Evolutionary conservation across 1,140 invertebrate species (phyloP).

Genomic region (Macrosteles quadrilineatus): DNA sequence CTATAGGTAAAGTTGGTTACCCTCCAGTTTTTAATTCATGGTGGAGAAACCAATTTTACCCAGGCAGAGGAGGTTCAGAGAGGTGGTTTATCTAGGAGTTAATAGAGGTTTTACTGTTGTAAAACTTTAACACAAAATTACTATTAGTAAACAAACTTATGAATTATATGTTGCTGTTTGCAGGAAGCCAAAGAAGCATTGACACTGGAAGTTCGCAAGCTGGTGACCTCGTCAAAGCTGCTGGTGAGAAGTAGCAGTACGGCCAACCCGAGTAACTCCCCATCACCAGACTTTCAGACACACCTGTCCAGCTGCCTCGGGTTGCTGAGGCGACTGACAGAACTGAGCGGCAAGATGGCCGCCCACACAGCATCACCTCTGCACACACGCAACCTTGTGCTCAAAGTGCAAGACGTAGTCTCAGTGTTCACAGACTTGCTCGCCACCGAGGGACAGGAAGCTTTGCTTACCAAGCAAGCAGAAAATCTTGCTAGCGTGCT

Average conservation of each 20-base stretch:
- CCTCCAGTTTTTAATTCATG: no score
- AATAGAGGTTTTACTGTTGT: no score
- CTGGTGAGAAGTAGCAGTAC: constrained; percentile 63
- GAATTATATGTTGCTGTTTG: no score
- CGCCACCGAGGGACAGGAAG: constrained; percentile 52
- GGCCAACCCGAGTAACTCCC: constrained; percentile 41
- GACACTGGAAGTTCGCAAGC: constrained; percentile 73
- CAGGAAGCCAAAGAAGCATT: constrained; percentile 72
- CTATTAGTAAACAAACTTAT: no score
- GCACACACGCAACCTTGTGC: constrained; percentile 75
- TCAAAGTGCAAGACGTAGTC: constrained; percentile 61
- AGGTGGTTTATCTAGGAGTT: no score
- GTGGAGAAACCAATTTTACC: no score
- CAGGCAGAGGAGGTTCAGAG: no score
- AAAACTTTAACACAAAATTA: no score
- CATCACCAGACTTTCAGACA: constrained; percentile 58
- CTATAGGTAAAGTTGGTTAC: no score
- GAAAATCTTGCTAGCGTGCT: constrained; percentile 79
- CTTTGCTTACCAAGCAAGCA: constrained; percentile 69
- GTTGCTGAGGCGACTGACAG: constrained; percentile 65
- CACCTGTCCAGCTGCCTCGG: constrained; percentile 70
- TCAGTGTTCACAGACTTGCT: constrained; percentile 36
- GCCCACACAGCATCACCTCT: constrained; percentile 71
- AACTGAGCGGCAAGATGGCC: constrained; percentile 69
- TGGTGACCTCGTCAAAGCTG: constrained; percentile 80